Evolutionary conservation across 2,113 vertebrate genomes (phyloP).

Genomic region (Triplophysa siluroides): DNA sequence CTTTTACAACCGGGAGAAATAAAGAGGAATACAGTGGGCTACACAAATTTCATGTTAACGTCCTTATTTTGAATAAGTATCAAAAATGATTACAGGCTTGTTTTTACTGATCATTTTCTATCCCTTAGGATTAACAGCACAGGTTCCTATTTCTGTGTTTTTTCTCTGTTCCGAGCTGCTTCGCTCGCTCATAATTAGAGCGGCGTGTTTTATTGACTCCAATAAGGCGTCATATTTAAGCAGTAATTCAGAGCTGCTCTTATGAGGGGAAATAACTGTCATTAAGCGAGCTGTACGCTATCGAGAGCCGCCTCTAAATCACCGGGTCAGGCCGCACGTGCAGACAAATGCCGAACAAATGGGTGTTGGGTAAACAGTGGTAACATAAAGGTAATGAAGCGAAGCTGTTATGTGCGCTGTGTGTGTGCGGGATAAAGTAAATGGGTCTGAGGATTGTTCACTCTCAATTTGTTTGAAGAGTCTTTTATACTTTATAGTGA

Average conservation of each 20-base stretch:
- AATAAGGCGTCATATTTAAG: constrained; percentile 54
- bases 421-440: background rate
- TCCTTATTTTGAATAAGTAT: background rate
- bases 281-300: constrained; percentile 32
- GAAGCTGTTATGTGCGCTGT: constrained; percentile 47
- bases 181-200: constrained; percentile 48
- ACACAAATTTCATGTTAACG: background rate
- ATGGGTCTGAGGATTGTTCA: background rate
- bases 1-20: background rate
- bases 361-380: background rate
- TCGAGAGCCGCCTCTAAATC: constrained; percentile 51
- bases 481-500: too few relatives aligned
- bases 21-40: background rate
- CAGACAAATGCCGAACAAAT: constrained; percentile 23
- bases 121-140: constrained; percentile 3
- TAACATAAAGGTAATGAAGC: constrained; percentile 26
- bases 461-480: background rate
- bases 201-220: constrained; percentile 58
- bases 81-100: background rate
- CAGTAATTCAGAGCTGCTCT: constrained; percentile 53
- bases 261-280: constrained; percentile 47
- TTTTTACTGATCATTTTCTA: background rate
- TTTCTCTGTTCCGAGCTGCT: constrained; percentile 16
- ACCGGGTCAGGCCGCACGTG: constrained; percentile 36
- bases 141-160: constrained; percentile 5